These are phyloP conservation scores for Acrobasis repandana DNA, from an alignment of 2,888 invertebrate genomes.

Conservation along the genomic window DNA sequence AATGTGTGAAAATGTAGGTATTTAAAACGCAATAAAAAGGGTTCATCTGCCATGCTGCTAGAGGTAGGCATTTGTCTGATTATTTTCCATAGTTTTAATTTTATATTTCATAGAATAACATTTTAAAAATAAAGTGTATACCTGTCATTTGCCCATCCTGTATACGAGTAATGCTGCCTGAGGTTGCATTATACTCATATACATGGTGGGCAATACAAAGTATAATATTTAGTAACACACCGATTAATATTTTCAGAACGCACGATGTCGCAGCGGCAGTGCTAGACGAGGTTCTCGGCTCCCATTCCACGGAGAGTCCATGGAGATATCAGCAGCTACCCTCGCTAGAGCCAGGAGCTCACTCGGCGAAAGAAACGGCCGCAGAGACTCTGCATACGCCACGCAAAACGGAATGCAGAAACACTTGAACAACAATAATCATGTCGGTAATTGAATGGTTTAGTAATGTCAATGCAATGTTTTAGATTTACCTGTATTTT, in stretches of 20 bases:
- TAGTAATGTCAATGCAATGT: constrained; percentile 35
- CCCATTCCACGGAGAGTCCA: constrained; percentile 74
- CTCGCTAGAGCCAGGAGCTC: constrained; percentile 66
- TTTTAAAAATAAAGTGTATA: too few species aligned
- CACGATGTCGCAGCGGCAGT: constrained; percentile 58
- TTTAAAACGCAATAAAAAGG: too few species aligned
- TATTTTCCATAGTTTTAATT: too few species aligned
- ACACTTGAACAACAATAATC: constrained; percentile 68
- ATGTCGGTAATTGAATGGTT: constrained; percentile 59
- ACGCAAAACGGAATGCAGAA: constrained; percentile 67
- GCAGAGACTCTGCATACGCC: constrained; percentile 56
- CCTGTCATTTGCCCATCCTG: too few species aligned
- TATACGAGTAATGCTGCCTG: too few species aligned
- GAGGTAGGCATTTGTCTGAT: too few species aligned
- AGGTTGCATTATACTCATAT: too few species aligned
- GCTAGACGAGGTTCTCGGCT: constrained; percentile 66
- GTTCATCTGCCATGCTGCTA: too few species aligned
- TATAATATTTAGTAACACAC: constrained; percentile 8
- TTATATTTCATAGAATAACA: too few species aligned
- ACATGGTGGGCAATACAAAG: too few species aligned
- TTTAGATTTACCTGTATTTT: neutral
- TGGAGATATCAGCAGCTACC: constrained; percentile 76
- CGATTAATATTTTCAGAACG: constrained; percentile 51
- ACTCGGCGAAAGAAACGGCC: constrained; percentile 51
- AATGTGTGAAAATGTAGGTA: too few species aligned